Percentiles rank a stretch among this genome's conserved stretches.
phyloP scores from a whole-genome alignment of 1,140 invertebrate species.

The Vollenhovia emeryi region DNA sequence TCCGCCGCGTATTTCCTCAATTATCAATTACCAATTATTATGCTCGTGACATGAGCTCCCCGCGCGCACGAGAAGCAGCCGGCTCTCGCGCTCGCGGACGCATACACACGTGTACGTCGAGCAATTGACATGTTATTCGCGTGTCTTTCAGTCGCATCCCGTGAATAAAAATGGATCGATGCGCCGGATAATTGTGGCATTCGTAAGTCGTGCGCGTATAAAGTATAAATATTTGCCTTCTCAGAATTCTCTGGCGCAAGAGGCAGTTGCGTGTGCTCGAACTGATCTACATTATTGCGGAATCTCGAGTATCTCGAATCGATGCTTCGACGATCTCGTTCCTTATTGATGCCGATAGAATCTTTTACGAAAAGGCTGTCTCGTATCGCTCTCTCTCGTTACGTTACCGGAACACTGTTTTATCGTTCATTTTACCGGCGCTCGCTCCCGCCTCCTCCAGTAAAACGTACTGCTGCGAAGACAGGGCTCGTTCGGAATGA shows the following conservation, averaged over 20 bases:
- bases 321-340: background rate
- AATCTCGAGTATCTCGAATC: background rate
- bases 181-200: background rate
- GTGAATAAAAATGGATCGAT: constrained; percentile 1
- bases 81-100: background rate
- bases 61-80: background rate
- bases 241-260: background rate
- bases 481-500: background rate
- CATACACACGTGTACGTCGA: background rate
- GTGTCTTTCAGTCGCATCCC: background rate
- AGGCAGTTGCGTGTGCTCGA: background rate
- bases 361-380: background rate
- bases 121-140: background rate
- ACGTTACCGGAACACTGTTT: background rate
- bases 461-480: background rate
- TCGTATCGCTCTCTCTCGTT: background rate
- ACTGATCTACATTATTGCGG: background rate
- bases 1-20: constrained; percentile 45
- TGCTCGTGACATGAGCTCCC: constrained; percentile 6
- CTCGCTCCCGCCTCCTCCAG: background rate
- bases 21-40: constrained; percentile 60
- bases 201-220: background rate
- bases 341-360: background rate
- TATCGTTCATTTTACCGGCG: background rate
- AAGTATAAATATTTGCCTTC: background rate